Conservation (phyloP, 1,140 invertebrate species). For the Calycopis cecrops region DNA sequence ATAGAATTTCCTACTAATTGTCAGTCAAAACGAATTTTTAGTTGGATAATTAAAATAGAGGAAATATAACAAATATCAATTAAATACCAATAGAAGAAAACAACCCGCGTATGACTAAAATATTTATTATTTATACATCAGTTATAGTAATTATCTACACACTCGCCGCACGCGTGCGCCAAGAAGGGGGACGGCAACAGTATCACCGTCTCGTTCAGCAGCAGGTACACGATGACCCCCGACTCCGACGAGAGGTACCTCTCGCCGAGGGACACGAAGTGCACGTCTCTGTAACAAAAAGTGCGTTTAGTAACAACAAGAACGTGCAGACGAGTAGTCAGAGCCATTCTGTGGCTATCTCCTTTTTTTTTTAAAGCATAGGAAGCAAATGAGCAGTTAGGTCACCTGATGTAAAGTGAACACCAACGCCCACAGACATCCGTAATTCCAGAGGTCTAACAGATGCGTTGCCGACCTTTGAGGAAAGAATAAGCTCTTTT, state of each 20-base stretch:
- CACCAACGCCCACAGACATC: too few relatives aligned
- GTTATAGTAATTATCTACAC: constrained; percentile 20
- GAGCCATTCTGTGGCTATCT: neutral
- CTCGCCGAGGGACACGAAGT: constrained; percentile 17
- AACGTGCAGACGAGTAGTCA: neutral
- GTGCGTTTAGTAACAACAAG: neutral
- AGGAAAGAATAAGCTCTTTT: too few relatives aligned
- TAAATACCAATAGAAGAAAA: too few relatives aligned
- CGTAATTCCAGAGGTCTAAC: too few relatives aligned
- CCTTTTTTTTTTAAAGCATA: too few relatives aligned
- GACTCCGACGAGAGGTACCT: constrained; percentile 33
- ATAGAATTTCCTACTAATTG: too few relatives aligned
- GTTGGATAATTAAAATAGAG: too few relatives aligned
- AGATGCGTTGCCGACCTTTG: too few relatives aligned
- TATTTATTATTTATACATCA: constrained; percentile 17
- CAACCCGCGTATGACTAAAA: constrained; percentile 12
- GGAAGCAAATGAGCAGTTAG: neutral
- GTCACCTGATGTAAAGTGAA: too few relatives aligned
- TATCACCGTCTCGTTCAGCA: constrained; percentile 38
- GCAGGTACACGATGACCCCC: constrained; percentile 40
- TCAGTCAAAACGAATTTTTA: too few relatives aligned
- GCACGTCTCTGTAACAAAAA: neutral
- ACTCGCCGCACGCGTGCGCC: constrained; percentile 42
- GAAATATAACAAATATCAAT: too few relatives aligned
- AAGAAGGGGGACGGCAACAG: constrained; percentile 43